Percentiles rank a stretch among this genome's conserved stretches.
Evolutionary conservation across 2,797 vertebrate genomes (phyloP).

Genomic region (Sternarchorhynchus goeldii): DNA sequence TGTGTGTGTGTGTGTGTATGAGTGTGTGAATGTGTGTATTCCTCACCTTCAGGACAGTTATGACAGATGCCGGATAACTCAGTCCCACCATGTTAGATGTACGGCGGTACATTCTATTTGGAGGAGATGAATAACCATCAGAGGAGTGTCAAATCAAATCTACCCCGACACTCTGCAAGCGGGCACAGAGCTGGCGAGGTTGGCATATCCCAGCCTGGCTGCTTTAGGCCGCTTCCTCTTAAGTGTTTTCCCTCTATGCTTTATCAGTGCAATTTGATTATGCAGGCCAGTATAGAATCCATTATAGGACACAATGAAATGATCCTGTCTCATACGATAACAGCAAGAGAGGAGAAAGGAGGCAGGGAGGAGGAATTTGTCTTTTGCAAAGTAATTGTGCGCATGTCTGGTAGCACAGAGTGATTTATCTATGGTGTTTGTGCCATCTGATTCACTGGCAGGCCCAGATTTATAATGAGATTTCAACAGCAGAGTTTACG

Average conservation of each 20-base stretch:
- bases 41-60: slow-evolving; percentile 93
- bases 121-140: slow-evolving; percentile 63
- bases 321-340: slow-evolving; percentile 1
- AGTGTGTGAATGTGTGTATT: slow-evolving; percentile 4
- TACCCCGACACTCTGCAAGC: neutral
- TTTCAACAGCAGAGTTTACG: slow-evolving; percentile 18
- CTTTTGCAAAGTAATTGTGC: slow-evolving; percentile 53
- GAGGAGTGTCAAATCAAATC: neutral
- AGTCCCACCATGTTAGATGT: slow-evolving; percentile 99
- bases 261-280: slow-evolving; percentile 36
- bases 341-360: neutral
- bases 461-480: slow-evolving; percentile 37
- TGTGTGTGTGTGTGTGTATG: slow-evolving; percentile 37
- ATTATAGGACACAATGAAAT: slow-evolving; percentile 19
- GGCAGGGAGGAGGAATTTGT: slow-evolving; percentile 23
- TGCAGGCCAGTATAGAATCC: slow-evolving; percentile 17
- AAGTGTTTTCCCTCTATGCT: slow-evolving; percentile 10
- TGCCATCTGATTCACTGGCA: too few species aligned
- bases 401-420: neutral
- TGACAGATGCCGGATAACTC: slow-evolving; percentile 93
- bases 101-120: slow-evolving; percentile 93
- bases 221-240: neutral
- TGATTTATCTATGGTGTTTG: too few species aligned
- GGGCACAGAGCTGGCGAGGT: too few species aligned
- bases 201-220: too few species aligned